These are phyloP conservation scores for Pocillopora damicornis DNA, from an alignment of 64 coral and sea anemone genomes.

Conservation along the genomic window DNA sequence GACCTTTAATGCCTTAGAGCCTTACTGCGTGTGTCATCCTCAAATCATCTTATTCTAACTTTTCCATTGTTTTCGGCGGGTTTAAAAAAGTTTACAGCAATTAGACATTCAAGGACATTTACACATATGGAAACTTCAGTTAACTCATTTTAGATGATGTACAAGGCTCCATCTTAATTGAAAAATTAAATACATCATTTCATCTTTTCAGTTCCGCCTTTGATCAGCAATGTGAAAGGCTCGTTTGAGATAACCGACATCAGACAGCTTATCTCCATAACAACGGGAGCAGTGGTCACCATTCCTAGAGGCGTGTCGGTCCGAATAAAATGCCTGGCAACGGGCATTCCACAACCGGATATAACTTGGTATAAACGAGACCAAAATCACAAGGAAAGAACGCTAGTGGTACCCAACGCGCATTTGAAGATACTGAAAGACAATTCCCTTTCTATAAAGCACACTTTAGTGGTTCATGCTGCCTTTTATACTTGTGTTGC, in stretches of 20 bases:
- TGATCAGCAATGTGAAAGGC: conserved; percentile 70
- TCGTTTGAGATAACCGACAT: conserved; percentile 77
- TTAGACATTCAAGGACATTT: too few species aligned
- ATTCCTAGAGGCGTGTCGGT: conserved; percentile 70
- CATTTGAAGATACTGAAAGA: conserved; percentile 47
- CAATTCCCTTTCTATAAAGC: conserved; percentile 61
- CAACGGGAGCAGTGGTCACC: conserved; percentile 83
- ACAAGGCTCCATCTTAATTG: neutral
- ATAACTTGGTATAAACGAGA: conserved; percentile 62
- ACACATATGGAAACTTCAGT: too few species aligned
- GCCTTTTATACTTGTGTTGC: conserved; percentile 71
- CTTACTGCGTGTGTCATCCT: too few species aligned
- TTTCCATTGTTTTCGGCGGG: too few species aligned
- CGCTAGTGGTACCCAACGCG: neutral
- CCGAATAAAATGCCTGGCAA: conserved; percentile 67
- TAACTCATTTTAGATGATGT: neutral
- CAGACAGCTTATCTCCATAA: conserved; percentile 78
- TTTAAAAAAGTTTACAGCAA: too few species aligned
- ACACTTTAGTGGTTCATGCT: conserved; percentile 44
- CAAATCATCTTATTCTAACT: too few species aligned
- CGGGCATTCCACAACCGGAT: conserved; percentile 52
- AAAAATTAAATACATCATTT: neutral
- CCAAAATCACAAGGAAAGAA: conserved; percentile 15
- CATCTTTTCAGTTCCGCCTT: conserved; percentile 55
- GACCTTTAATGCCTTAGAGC: too few species aligned